phyloP scores from a whole-genome alignment of 2,113 vertebrate species.

The Podiceps cristatus region DNA sequence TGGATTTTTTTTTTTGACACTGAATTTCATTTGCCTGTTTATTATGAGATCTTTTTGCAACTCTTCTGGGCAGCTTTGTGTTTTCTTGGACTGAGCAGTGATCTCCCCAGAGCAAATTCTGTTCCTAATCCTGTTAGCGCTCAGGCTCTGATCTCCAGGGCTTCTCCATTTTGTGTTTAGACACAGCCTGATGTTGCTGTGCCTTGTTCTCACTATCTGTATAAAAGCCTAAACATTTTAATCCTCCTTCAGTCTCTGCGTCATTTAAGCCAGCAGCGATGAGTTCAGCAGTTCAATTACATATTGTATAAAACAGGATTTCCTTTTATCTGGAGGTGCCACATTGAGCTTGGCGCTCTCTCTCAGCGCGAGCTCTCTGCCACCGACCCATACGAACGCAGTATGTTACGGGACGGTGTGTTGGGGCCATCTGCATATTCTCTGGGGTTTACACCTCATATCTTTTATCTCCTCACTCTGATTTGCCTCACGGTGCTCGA shows the following conservation, averaged over 20 bases:
- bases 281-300: not conserved
- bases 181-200: not conserved
- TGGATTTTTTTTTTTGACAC: not conserved
- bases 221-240: not conserved
- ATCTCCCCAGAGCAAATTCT: not conserved
- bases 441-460: not conserved
- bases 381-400: accelerated
- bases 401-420: accelerated
- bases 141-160: not conserved
- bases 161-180: not conserved
- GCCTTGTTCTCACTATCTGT: not conserved
- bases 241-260: not conserved
- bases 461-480: not conserved
- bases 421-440: not conserved
- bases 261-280: not conserved
- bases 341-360: not conserved
- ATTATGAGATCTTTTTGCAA: not conserved
- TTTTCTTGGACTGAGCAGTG: not conserved
- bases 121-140: not conserved
- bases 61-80: not conserved
- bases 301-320: not conserved
- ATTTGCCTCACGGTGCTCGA: not conserved
- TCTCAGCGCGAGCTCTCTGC: not conserved
- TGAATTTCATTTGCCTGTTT: not conserved
- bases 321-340: not conserved